phyloP scores from a whole-genome alignment of 2,888 invertebrate genomes.

The Chrysolina haemoptera region DNA sequence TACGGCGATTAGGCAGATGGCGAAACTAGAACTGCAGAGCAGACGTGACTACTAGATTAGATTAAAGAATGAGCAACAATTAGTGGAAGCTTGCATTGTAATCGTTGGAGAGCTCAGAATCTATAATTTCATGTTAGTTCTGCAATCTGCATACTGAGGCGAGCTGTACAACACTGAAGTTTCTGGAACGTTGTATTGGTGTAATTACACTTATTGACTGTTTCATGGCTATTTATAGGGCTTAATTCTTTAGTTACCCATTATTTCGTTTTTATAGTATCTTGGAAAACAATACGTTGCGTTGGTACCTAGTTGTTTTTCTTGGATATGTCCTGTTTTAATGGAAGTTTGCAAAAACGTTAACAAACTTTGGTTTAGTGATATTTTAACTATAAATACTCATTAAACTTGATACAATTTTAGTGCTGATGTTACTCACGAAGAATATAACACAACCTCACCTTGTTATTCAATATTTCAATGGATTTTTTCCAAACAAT shows the following conservation, averaged over 20 bases:
- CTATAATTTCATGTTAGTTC: conserved; percentile 64
- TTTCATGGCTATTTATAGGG: not conserved
- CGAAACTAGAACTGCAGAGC: conserved; percentile 55
- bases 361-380: not conserved
- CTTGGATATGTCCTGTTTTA: not conserved
- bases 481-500: too few relatives aligned
- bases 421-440: too few relatives aligned
- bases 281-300: not conserved
- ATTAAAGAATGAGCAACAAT: conserved; percentile 67
- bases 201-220: not conserved
- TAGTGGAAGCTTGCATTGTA: conserved; percentile 63
- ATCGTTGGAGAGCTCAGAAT: conserved; percentile 62
- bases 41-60: conserved; percentile 50
- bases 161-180: not conserved
- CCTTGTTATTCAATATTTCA: too few relatives aligned
- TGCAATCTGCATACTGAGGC: conserved; percentile 34
- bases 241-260: not conserved
- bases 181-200: not conserved
- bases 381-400: not conserved
- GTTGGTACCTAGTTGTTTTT: not conserved
- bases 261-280: not conserved
- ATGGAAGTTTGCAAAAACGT: not conserved
- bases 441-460: too few relatives aligned
- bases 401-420: too few relatives aligned
- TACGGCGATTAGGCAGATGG: conserved; percentile 34